Conservation (phyloP, 53 echinoderm and acorn worm species). For the Antedon mediterranea region DNA sequence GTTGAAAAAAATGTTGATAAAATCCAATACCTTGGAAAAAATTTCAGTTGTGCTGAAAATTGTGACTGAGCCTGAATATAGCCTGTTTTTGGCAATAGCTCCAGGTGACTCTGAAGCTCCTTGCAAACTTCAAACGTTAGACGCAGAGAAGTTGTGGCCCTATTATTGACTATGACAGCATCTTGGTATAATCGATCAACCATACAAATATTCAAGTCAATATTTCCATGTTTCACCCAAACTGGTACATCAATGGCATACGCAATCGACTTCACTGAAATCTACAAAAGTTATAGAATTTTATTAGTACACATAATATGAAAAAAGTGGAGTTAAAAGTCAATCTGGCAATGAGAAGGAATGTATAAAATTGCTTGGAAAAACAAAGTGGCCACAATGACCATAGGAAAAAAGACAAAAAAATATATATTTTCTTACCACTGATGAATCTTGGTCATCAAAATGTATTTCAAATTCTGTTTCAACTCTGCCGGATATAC, state of each 20-base stretch:
- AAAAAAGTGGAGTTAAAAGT: neutral
- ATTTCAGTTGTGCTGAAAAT: conserved; percentile 90
- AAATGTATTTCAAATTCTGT: conserved; percentile 93
- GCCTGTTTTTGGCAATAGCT: conserved; percentile 92
- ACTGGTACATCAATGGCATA: conserved; percentile 90
- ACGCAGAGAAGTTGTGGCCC: conserved; percentile 80
- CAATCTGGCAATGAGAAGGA: too few species aligned
- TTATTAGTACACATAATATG: neutral
- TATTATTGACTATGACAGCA: conserved; percentile 82
- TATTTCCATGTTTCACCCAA: conserved; percentile 83
- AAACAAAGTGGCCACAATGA: neutral
- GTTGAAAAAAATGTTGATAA: neutral
- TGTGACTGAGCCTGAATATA: conserved; percentile 99
- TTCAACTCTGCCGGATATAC: conserved; percentile 77
- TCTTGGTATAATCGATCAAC: conserved; percentile 94
- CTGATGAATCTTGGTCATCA: conserved; percentile 57
- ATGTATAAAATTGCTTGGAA: too few species aligned
- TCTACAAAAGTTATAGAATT: conserved; percentile 17
- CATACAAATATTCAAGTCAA: conserved; percentile 96
- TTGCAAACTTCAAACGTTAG: conserved; percentile 91
- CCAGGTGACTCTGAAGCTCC: conserved; percentile 73
- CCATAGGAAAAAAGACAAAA: neutral
- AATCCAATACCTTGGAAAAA: conserved; percentile 63
- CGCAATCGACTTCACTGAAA: conserved; percentile 44
- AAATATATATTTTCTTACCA: conserved; percentile 30